phyloP scores from a whole-genome alignment of 1,140 invertebrate species.

The Plectrocnemia conspersa region DNA sequence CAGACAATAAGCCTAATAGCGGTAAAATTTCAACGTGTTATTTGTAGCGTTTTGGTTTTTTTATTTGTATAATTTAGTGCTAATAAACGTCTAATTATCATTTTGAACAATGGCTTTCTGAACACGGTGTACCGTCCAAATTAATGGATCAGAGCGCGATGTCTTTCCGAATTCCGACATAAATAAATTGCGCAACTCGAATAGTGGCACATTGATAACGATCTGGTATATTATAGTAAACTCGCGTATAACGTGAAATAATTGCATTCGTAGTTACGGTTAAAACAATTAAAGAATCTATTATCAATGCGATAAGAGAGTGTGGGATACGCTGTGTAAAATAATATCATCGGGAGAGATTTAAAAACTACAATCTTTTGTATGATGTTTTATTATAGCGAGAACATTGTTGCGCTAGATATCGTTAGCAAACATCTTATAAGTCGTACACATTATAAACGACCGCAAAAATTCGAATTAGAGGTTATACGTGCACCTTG shows the following conservation, averaged over 20 bases:
- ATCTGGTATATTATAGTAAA: slow-evolving; percentile 1
- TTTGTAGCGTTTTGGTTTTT: too few relatives aligned
- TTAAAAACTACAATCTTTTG: too few relatives aligned
- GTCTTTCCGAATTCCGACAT: slow-evolving; percentile 11
- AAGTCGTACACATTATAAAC: too few relatives aligned
- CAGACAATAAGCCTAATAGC: slow-evolving; percentile 12
- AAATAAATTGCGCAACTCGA: neutral
- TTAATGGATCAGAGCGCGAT: slow-evolving; percentile 9
- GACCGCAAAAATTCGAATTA: slow-evolving; percentile 14
- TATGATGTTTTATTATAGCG: too few relatives aligned
- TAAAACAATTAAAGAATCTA: too few relatives aligned
- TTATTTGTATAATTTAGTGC: slow-evolving; percentile 12
- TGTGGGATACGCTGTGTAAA: too few relatives aligned
- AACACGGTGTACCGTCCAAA: slow-evolving; percentile 1
- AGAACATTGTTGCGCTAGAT: neutral
- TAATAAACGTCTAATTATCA: slow-evolving; percentile 21
- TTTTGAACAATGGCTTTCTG: slow-evolving; percentile 19
- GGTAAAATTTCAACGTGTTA: slow-evolving; percentile 15
- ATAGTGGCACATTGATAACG: too few relatives aligned
- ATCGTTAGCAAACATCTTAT: neutral
- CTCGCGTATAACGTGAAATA: neutral
- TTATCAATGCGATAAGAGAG: too few relatives aligned
- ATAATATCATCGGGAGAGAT: too few relatives aligned
- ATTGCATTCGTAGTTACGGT: too few relatives aligned
- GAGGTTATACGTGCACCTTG: slow-evolving; percentile 7